These are phyloP conservation scores for Rhizomys pruinosus DNA, from an alignment of 2,113 vertebrate species.

Conservation along the genomic window DNA sequence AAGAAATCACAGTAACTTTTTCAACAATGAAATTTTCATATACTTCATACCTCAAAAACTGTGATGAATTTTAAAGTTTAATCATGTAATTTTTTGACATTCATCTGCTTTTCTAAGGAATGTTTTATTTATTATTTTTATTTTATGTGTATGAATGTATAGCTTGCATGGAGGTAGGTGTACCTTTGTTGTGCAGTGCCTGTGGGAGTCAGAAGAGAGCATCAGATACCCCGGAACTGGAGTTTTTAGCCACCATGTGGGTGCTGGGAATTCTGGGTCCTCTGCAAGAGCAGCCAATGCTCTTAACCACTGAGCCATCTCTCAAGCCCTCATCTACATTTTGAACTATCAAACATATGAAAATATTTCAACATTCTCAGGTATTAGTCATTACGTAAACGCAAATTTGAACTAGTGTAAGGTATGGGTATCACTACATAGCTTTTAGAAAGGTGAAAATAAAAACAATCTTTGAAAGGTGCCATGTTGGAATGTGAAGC, in stretches of 20 bases:
- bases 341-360: background rate
- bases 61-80: background rate
- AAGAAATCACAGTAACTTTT: background rate
- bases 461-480: background rate
- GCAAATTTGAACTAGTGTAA: background rate
- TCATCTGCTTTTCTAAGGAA: too few relatives aligned
- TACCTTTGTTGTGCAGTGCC: too few relatives aligned
- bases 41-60: background rate
- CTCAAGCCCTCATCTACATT: background rate
- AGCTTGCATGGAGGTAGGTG: too few relatives aligned
- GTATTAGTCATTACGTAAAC: background rate
- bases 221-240: too few relatives aligned
- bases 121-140: too few relatives aligned
- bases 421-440: background rate
- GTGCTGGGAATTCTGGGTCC: too few relatives aligned
- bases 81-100: background rate
- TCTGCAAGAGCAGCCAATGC: too few relatives aligned
- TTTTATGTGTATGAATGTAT: too few relatives aligned
- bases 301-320: too few relatives aligned
- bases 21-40: background rate
- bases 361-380: background rate
- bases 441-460: background rate
- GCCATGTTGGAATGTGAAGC: too few relatives aligned
- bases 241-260: too few relatives aligned
- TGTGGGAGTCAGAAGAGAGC: too few relatives aligned